Evolutionary conservation across 2,113 vertebrate species (phyloP).

Genomic region (Calidris pygmaea): DNA sequence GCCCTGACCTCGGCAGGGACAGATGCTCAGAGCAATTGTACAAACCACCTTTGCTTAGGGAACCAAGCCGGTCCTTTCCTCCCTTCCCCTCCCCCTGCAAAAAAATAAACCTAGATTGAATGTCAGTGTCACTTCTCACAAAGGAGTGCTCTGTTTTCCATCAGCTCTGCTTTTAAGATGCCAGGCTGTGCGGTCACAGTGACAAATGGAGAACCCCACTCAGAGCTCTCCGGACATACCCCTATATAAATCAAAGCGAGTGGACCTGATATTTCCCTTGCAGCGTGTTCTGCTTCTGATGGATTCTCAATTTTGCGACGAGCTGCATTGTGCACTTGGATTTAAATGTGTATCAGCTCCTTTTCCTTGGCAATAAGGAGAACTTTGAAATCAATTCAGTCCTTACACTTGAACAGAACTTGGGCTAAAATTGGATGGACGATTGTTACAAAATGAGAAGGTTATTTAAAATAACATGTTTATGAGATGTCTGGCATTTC

Average conservation of each 20-base stretch:
- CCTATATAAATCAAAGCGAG: slow-evolving; percentile 47
- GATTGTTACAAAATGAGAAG: neutral
- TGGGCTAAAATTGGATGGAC: slow-evolving; percentile 22
- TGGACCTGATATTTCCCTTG: slow-evolving; percentile 51
- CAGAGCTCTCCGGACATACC: neutral
- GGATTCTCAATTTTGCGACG: slow-evolving; percentile 42
- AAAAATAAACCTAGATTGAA: slow-evolving; percentile 58
- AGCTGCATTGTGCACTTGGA: slow-evolving; percentile 11
- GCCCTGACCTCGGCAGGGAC: neutral
- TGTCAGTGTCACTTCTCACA: slow-evolving; percentile 48
- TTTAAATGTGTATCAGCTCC: neutral
- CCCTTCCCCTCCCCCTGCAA: neutral
- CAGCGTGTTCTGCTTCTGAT: slow-evolving; percentile 47
- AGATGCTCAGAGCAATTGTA: neutral
- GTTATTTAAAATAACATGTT: slow-evolving; percentile 31
- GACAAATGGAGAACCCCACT: slow-evolving; percentile 49
- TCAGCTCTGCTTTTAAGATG: slow-evolving; percentile 47
- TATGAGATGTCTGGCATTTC: slow-evolving; percentile 1
- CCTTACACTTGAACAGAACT: slow-evolving; percentile 8
- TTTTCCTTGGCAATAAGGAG: slow-evolving; percentile 18
- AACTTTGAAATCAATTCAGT: slow-evolving; percentile 28
- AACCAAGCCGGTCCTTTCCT: neutral
- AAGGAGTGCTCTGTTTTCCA: slow-evolving; percentile 46
- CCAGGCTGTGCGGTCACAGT: slow-evolving; percentile 33
- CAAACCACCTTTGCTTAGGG: neutral